Evolutionary conservation across 2,888 invertebrate genomes (phyloP).

Genomic region (Zaprionus obscuricornis): DNA sequence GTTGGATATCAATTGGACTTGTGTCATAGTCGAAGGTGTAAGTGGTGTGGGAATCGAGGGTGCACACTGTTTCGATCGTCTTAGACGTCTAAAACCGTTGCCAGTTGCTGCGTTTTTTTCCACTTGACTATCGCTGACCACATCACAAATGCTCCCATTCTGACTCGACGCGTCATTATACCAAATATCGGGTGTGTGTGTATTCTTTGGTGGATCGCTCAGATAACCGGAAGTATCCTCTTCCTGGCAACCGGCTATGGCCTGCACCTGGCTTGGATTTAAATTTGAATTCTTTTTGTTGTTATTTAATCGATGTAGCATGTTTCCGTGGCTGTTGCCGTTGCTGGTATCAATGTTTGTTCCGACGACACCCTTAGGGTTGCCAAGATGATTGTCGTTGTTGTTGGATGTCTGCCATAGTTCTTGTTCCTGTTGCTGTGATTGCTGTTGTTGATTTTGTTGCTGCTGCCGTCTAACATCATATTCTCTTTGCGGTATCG

Average conservation of each 20-base stretch:
- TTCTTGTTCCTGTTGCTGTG: constrained; percentile 42
- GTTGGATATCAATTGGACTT: background rate
- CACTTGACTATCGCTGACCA: constrained; percentile 58
- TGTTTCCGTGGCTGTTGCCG: constrained; percentile 14
- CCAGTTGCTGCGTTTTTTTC: constrained; percentile 30
- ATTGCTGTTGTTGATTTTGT: constrained; percentile 69
- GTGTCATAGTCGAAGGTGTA: background rate
- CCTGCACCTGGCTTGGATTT: constrained; percentile 55
- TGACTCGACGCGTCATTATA: constrained; percentile 80
- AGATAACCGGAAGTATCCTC: constrained; percentile 93
- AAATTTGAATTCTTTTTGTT: constrained; percentile 25
- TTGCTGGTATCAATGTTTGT: constrained; percentile 69
- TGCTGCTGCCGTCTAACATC: constrained; percentile 52
- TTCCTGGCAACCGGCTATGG: constrained; percentile 84
- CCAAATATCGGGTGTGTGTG: constrained; percentile 84
- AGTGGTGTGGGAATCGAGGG: constrained; percentile 26
- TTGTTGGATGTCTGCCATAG: constrained; percentile 65
- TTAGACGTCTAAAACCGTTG: constrained; percentile 34
- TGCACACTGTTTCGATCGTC: constrained; percentile 70
- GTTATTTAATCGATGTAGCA: constrained; percentile 74
- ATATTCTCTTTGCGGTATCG: constrained; percentile 84
- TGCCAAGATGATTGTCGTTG: constrained; percentile 26
- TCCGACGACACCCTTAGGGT: constrained; percentile 28
- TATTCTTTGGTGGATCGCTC: constrained; percentile 88
- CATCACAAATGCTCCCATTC: constrained; percentile 72